phyloP scores from a whole-genome alignment of 1,140 invertebrate genomes.

The Drosophila melanogaster region DNA sequence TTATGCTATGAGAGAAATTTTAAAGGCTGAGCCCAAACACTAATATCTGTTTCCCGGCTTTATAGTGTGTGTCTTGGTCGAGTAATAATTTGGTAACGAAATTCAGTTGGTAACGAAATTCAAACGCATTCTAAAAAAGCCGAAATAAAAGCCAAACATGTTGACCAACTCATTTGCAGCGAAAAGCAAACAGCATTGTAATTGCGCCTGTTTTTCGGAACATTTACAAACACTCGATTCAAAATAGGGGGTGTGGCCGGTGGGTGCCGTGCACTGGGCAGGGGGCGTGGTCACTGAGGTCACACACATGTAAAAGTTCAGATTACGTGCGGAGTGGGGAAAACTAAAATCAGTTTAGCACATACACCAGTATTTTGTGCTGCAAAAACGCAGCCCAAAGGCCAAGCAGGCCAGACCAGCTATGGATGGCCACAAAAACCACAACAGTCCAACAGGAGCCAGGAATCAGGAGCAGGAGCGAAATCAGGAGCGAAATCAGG shows the following conservation, averaged over 20 bases:
- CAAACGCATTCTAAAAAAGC: constrained; percentile 19
- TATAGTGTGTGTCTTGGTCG: not conserved
- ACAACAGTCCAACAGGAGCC: constrained; percentile 43
- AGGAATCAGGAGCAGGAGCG: constrained; percentile 3
- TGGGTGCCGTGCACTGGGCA: not conserved
- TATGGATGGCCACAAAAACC: constrained; percentile 49
- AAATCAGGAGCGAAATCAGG: not conserved
- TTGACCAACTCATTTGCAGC: constrained; percentile 79
- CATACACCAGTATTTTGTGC: constrained; percentile 37
- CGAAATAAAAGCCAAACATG: constrained; percentile 63
- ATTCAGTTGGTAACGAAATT: constrained; percentile 19
- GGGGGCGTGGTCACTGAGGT: constrained; percentile 48
- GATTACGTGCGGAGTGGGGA: constrained; percentile 53
- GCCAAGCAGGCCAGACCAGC: constrained; percentile 17
- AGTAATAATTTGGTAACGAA: no score
- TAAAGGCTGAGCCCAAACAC: constrained; percentile 1
- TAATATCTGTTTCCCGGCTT: not conserved
- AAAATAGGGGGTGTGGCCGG: constrained; percentile 1
- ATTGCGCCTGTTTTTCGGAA: constrained; percentile 63
- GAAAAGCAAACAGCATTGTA: constrained; percentile 70
- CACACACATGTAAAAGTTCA: constrained; percentile 68
- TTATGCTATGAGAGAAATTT: constrained; percentile 8
- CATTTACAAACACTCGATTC: constrained; percentile 38
- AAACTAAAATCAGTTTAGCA: constrained; percentile 73
- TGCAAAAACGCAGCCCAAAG: constrained; percentile 25